Evolutionary conservation across 2,888 invertebrate genomes (phyloP).

Genomic region (Heliothis peltigera): DNA sequence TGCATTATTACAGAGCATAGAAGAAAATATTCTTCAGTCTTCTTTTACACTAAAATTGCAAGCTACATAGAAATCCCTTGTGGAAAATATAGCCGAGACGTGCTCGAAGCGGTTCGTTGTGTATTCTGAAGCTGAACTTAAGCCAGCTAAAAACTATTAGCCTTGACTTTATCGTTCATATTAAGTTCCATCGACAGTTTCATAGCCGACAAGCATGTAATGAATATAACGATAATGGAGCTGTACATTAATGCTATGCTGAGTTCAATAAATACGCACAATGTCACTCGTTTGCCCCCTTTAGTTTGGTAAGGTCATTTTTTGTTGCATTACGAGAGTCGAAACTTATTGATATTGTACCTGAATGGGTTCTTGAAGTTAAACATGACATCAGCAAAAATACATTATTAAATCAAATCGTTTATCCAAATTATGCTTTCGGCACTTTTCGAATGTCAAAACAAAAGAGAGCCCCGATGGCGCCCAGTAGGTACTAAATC

Average conservation of each 20-base stretch:
- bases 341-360: constrained; percentile 3
- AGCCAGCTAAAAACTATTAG: constrained; percentile 42
- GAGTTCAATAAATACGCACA: constrained; percentile 40
- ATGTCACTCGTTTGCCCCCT: constrained; percentile 41
- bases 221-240: constrained; percentile 30
- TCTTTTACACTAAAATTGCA: constrained; percentile 23
- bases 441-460: too few relatives aligned
- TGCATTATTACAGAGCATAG: constrained; percentile 5
- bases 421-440: too few relatives aligned
- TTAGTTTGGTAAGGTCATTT: constrained; percentile 41
- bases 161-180: constrained; percentile 55
- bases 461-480: too few relatives aligned
- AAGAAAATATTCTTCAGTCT: constrained; percentile 4
- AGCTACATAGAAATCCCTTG: constrained; percentile 15
- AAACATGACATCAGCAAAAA: not conserved
- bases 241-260: constrained; percentile 24
- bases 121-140: constrained; percentile 30
- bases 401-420: too few relatives aligned
- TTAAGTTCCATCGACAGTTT: constrained; percentile 30
- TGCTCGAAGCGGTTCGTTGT: constrained; percentile 21
- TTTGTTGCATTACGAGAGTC: constrained; percentile 27
- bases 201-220: constrained; percentile 25
- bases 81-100: constrained; percentile 33
- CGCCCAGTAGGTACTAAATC: too few relatives aligned
- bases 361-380: not conserved